phyloP scores from a whole-genome alignment of 2,113 vertebrate genomes.

The Odontophorus gujanensis region DNA sequence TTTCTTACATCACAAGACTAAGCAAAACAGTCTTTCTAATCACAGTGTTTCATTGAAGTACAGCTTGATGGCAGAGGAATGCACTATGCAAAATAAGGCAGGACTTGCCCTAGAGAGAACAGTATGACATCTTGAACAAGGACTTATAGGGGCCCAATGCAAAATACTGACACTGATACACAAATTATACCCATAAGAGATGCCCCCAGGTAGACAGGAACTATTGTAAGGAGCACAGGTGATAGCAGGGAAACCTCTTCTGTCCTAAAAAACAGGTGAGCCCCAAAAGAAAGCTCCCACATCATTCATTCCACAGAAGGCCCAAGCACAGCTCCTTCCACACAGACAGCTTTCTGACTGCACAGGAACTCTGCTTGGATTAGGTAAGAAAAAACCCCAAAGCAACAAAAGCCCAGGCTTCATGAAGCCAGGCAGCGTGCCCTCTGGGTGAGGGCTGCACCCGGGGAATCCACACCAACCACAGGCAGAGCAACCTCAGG shows the following conservation, averaged over 20 bases:
- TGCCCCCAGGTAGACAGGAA: neutral
- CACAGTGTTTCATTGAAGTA: neutral
- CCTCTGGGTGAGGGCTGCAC: neutral
- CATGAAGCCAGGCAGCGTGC: neutral
- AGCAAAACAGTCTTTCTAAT: neutral
- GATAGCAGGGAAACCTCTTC: accelerated
- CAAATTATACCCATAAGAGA: neutral
- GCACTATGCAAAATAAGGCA: neutral
- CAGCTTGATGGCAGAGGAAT: neutral
- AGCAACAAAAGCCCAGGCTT: neutral
- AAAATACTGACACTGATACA: neutral
- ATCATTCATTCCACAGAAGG: neutral
- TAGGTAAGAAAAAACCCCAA: neutral
- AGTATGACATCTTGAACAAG: neutral
- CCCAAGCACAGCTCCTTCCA: neutral
- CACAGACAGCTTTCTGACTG: neutral
- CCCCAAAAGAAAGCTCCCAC: accelerated
- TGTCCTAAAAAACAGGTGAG: neutral
- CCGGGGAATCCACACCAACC: neutral
- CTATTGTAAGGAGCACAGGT: neutral
- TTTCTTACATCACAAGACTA: neutral
- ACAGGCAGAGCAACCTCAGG: neutral
- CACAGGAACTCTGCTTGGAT: neutral
- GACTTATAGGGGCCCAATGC: neutral
- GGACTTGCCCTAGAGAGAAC: neutral